Percentiles rank a stretch among this genome's conserved stretches.
Conservation (phyloP, 2,888 invertebrate genomes). For the Dasysyrphus albostriatus region DNA sequence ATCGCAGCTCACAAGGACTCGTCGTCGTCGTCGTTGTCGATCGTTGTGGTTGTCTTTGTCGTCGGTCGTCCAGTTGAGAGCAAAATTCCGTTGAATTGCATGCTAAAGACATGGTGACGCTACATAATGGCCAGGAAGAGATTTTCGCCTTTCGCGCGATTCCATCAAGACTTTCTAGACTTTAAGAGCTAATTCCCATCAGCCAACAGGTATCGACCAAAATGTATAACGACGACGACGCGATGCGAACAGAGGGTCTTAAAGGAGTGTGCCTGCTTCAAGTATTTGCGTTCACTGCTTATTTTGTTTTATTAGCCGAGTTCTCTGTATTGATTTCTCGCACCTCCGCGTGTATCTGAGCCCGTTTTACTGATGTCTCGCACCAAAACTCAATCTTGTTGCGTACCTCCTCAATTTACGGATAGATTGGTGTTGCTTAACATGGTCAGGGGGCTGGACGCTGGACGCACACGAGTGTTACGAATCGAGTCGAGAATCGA, state of each 20-base stretch:
- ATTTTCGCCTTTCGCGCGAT: constrained; percentile 64
- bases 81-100: constrained; percentile 73
- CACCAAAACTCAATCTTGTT: constrained; percentile 68
- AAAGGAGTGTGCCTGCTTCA: constrained; percentile 41
- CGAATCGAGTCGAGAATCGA: constrained; percentile 52
- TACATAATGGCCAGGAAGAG: constrained; percentile 71
- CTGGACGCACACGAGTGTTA: constrained; percentile 53
- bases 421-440: constrained; percentile 59
- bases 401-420: constrained; percentile 68
- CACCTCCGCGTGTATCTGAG: constrained; percentile 53
- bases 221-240: constrained; percentile 31
- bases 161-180: constrained; percentile 63
- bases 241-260: background rate
- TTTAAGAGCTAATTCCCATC: constrained; percentile 55
- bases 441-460: constrained; percentile 65
- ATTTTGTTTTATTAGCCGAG: constrained; percentile 63
- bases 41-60: background rate
- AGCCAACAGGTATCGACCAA: constrained; percentile 49
- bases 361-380: constrained; percentile 40
- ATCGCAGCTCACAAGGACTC: constrained; percentile 69
- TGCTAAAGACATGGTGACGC: constrained; percentile 61
- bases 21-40: constrained; percentile 29
- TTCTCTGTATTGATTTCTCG: constrained; percentile 68
- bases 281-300: constrained; percentile 32
- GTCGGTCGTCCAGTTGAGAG: constrained; percentile 29